Percentiles rank a stretch among this genome's conserved stretches.
phyloP scores from a whole-genome alignment of 2,797 vertebrate species.

The Pipistrellus kuhlii region DNA sequence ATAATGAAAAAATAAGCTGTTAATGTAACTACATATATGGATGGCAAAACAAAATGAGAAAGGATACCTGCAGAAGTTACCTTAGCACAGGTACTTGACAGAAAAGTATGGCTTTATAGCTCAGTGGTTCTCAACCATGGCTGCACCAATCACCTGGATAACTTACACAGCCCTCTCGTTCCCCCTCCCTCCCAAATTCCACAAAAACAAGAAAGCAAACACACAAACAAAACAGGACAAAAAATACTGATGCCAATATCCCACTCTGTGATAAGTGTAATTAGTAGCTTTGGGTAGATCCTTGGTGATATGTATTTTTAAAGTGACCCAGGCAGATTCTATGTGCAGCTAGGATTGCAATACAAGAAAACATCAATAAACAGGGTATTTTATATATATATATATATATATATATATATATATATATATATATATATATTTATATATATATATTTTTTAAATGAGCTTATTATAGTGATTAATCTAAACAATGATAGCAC shows the following conservation, averaged over 20 bases:
- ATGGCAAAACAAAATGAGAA: background rate
- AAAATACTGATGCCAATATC: background rate
- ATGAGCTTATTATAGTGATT: background rate
- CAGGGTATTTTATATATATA: background rate
- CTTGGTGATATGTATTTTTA: background rate
- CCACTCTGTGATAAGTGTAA: background rate
- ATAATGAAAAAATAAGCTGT: background rate
- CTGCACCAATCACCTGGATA: background rate
- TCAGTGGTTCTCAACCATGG: background rate
- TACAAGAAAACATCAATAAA: background rate
- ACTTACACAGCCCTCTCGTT: background rate
- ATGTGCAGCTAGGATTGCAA: background rate
- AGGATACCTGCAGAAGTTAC: background rate
- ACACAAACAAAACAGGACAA: background rate
- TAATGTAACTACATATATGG: background rate
- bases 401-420: too few species aligned
- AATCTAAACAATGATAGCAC: background rate
- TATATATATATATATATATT: too few species aligned
- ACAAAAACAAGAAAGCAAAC: background rate
- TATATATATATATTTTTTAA: background rate
- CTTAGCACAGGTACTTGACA: background rate
- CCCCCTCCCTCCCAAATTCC: background rate
- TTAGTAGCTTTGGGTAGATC: background rate
- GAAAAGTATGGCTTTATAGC: background rate
- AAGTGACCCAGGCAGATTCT: background rate